phyloP scores from a whole-genome alignment of 2,797 vertebrate species.

The Pantherophis alleghaniensis region DNA sequence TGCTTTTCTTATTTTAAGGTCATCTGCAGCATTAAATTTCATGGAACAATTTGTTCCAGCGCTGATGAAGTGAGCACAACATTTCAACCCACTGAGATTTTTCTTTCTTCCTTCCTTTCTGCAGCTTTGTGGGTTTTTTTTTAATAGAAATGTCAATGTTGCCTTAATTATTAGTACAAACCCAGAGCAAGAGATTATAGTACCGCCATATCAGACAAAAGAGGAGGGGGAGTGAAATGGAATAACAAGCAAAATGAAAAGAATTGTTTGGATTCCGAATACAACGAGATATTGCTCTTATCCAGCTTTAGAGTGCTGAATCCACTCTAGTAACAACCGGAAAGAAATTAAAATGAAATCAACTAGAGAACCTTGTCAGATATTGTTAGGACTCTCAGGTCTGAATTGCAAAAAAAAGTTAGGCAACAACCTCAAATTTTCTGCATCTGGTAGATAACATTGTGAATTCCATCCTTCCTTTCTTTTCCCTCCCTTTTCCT shows the following conservation, averaged over 20 bases:
- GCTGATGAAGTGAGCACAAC: not conserved
- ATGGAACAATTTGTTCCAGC: not conserved
- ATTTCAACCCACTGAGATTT: not conserved
- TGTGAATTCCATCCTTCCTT: not conserved
- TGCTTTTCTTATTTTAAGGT: not conserved
- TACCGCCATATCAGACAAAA: not conserved
- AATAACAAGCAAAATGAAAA: not conserved
- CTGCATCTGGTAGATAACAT: not conserved
- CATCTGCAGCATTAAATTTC: not conserved
- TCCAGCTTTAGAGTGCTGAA: not conserved
- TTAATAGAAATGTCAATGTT: conserved; percentile 16
- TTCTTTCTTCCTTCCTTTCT: not conserved
- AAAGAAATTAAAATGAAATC: not conserved
- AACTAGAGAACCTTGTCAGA: not conserved
- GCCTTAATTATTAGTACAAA: conserved; percentile 14
- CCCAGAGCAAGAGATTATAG: not conserved
- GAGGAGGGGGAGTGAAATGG: not conserved
- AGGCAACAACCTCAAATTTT: not conserved
- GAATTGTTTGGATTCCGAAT: not conserved
- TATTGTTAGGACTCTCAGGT: not conserved
- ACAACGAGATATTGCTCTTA: not conserved
- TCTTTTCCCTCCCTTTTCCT: not conserved
- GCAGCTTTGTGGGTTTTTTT: not conserved
- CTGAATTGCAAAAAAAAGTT: not conserved
- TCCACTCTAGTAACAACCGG: not conserved